Evolutionary conservation across 2,113 vertebrate species (phyloP).

Genomic region (Daboia siamensis): DNA sequence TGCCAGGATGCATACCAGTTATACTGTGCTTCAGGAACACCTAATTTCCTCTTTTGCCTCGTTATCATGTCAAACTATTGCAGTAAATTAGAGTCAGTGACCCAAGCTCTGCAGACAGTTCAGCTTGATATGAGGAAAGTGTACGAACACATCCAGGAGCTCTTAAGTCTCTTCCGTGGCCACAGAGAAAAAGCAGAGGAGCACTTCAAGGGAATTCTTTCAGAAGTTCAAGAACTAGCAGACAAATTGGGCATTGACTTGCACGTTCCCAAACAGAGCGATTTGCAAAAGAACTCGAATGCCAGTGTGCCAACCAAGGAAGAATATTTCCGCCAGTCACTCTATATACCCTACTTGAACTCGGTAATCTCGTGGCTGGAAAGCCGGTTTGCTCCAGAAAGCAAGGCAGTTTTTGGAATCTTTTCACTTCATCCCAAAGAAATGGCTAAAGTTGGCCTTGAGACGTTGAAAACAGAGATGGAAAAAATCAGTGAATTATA

Average conservation of each 20-base stretch:
- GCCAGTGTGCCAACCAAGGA: not conserved
- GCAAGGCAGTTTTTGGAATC: not conserved
- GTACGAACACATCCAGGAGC: not conserved
- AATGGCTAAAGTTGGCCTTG: not conserved
- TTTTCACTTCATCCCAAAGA: not conserved
- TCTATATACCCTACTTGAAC: not conserved
- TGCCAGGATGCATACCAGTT: not conserved
- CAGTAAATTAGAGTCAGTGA: not conserved
- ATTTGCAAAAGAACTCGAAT: not conserved
- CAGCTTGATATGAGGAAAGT: not conserved
- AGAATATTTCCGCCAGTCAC: not conserved
- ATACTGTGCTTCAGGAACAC: not conserved
- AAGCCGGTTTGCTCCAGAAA: not conserved
- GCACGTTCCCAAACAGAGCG: not conserved
- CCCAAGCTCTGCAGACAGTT: not conserved
- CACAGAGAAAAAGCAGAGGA: not conserved
- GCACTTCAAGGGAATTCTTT: not conserved
- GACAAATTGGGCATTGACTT: not conserved
- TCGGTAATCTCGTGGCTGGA: not conserved
- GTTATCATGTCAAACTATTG: not conserved
- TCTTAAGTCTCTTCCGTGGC: not conserved
- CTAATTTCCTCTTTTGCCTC: not conserved
- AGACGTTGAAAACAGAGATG: not conserved
- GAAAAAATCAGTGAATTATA: not conserved
- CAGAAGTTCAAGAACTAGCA: not conserved